Base-by-base conservation (phyloP, 2,797 vertebrate genomes). In the Tenualosa thibaudeaui region DNA sequence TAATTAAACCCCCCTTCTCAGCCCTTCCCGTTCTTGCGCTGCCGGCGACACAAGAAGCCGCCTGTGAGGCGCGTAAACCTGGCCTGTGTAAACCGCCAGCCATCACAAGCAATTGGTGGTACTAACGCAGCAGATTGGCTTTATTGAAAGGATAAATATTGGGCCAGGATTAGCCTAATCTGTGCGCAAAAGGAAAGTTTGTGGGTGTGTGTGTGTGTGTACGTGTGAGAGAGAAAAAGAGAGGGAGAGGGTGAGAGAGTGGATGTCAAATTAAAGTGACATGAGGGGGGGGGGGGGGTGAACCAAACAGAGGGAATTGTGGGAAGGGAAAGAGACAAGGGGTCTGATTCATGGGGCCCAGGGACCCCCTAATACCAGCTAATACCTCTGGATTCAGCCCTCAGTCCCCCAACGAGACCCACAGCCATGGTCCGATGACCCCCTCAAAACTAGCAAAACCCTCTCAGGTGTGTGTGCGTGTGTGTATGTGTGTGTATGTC, bases 91-190 rank as follows among this genome's bases (percentile, higher is more conserved):
- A 87, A 83, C 82, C 62, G 60, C 81, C 19, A 40, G 83, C 83
- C 86, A 84, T 86, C 83, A 81, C 26, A 82, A 24, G 83, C 81
- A 85, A 81, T 78, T 84, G 90, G 89, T 90, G 88, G 90, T 89
- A 90, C 92, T 90, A 93, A 92, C 90, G 92, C 91, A 94, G 93
- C 92, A 93, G 93, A 93, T 93, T 94, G 93, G 91, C 92, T 94
- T 94, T 93, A 93, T 90, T 92, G 90, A 92, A 91, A 91, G 92
- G 92, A 94, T 94, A 94, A 95, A 95, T 94, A 95, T 95, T 93
- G 93, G 91, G 92, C 88, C 86, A 91, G 92, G 92, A 91, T 95
- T 94, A 94, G 91, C 86, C 75, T 95, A 94, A 95, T 87, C 88
- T 85, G 83, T 49, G 49, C 19, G 60, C 8, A 31, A 12, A 43